Evolutionary conservation across 1,140 invertebrate species (phyloP), one percentile per base, ranked within the genome.

Genomic region (Ooceraea biroi): DNA sequence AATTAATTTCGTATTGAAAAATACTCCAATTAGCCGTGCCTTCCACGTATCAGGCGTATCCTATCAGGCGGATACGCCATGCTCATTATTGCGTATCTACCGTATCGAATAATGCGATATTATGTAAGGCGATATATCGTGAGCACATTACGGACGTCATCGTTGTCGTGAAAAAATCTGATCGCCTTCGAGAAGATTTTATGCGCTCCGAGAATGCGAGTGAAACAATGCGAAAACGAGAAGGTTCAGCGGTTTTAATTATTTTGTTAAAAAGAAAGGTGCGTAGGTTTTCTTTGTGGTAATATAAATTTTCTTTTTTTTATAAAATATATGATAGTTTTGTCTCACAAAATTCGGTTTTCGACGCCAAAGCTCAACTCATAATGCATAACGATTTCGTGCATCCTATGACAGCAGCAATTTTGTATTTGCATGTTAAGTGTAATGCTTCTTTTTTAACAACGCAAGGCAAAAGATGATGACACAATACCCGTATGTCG

Each of bases 1-100:
- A 77, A 77, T 65, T 46, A 77, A 65, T 76, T 63, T 76, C 3
- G 27, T 77, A 77, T 60, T 65, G 30, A 68, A 68, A 68, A 78
- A 78, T 55, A 68, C 4, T 44, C 19, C 65, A 19, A 78, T 55
- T 78, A 78, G 48, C 63, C 22, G 63, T 68, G 48, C 27, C 48
- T 68, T 69, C 17, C 11, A 50, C 22, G 61, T 55, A 14, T 55
- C 48, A n/a, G n/a, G n/a, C n/a, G 76, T 30, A 69, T 68, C 36
- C 2, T 7, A 36, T 36, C 36, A 7, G 7, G 36, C 2, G 36
- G 36, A 68, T 41, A 41, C 14, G 27, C 19, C 27, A 27, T 8
- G 66, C 74, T 68, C 22, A 55, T 44, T 78, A 68, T 27, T 25
- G 60, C 2, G 7, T 50, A 50, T 65, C 44, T 30, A 22, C 46